phyloP scores from a whole-genome alignment of 2,113 vertebrate species.

The Podarcis raffonei region DNA sequence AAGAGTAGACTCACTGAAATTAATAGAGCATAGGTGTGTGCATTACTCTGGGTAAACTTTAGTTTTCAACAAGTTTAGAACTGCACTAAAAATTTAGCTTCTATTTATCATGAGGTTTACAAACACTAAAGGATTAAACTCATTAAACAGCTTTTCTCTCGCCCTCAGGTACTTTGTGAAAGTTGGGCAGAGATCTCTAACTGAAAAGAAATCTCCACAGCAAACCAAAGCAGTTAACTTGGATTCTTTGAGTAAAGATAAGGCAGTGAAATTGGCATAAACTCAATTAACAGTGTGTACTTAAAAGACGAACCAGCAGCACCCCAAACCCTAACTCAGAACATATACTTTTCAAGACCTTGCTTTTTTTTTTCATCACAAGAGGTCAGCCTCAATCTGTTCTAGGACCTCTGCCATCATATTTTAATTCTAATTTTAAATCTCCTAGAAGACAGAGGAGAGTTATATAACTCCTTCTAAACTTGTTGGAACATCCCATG shows the following conservation, averaged over 20 bases:
- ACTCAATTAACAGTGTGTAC: slow-evolving; percentile 44
- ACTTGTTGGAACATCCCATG: slow-evolving; percentile 81
- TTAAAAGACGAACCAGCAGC: background rate
- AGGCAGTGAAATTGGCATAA: background rate
- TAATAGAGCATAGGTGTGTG: no score
- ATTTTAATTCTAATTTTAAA: slow-evolving; percentile 87
- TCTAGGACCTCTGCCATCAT: slow-evolving; percentile 85
- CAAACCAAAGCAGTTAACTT: background rate
- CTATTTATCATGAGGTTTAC: no score
- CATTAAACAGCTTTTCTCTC: background rate
- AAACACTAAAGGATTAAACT: background rate
- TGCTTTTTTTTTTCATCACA: slow-evolving; percentile 74
- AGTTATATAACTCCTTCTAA: slow-evolving; percentile 83
- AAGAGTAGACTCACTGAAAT: no score
- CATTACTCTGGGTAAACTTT: no score
- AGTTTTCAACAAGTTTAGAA: no score
- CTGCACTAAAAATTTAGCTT: no score
- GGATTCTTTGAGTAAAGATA: background rate
- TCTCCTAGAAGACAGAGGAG: slow-evolving; percentile 81
- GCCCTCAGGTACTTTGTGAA: background rate
- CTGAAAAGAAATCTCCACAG: background rate
- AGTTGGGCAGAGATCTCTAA: background rate
- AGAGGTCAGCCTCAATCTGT: slow-evolving; percentile 80
- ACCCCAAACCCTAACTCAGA: slow-evolving; percentile 33
- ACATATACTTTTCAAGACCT: slow-evolving; percentile 76